Conservation (phyloP, 1,140 invertebrate genomes). For the Drosophila watanabei region DNA sequence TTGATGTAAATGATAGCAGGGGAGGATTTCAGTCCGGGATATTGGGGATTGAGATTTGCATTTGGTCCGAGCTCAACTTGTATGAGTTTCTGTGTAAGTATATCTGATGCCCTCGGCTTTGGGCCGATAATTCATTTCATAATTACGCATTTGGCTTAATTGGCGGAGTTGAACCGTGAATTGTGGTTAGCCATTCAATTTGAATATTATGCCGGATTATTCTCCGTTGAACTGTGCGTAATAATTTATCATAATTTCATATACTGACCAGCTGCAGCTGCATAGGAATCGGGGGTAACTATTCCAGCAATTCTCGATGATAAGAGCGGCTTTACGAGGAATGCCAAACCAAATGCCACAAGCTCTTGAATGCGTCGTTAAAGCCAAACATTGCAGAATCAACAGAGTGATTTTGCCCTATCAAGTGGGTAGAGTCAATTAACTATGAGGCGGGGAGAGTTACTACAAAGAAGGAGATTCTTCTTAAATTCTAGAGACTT, state of each 20-base stretch:
- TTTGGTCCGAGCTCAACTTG: not conserved
- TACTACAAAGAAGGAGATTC: no score
- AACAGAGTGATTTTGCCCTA: conserved; percentile 20
- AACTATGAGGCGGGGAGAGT: not conserved
- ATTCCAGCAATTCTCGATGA: conserved; percentile 15
- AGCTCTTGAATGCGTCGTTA: conserved; percentile 28
- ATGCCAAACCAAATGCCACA: conserved; percentile 31
- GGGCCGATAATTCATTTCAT: conserved; percentile 38
- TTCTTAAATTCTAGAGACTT: not conserved
- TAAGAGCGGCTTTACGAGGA: conserved; percentile 30
- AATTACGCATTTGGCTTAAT: conserved; percentile 35
- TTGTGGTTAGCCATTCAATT: conserved; percentile 41
- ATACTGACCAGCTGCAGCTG: conserved; percentile 2
- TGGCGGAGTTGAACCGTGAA: conserved; percentile 35
- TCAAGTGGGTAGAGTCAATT: not conserved
- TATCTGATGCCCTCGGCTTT: conserved; percentile 8
- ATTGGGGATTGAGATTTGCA: conserved; percentile 27
- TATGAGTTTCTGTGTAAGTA: not conserved
- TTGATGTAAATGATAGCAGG: conserved; percentile 76
- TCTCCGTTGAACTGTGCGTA: conserved; percentile 14
- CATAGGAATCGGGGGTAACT: conserved; percentile 5
- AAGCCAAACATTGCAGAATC: conserved; percentile 28
- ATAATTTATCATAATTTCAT: conserved; percentile 43
- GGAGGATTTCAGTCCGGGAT: conserved; percentile 26
- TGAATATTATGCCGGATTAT: conserved; percentile 43